Conservation (phyloP, 2,797 vertebrate species). For the Syncerus caffer region DNA sequence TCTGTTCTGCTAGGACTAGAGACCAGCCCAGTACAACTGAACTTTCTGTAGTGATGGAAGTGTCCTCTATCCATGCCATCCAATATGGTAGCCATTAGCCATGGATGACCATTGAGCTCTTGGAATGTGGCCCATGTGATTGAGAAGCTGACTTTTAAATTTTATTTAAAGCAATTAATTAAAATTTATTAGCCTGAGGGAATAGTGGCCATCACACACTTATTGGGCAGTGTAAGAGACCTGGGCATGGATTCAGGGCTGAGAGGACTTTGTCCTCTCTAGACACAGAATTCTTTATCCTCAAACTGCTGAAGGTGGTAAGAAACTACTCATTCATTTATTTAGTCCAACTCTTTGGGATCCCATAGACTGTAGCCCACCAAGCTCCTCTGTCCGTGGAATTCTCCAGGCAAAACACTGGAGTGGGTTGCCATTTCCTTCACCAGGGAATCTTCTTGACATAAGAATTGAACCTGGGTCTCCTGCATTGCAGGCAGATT, state of each 20-base stretch:
- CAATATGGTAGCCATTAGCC: neutral
- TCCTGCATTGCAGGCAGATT: neutral
- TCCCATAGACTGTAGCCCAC: neutral
- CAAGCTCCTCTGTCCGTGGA: neutral
- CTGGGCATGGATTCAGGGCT: neutral
- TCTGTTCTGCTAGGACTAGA: neutral
- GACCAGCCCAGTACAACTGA: neutral
- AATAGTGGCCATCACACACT: neutral
- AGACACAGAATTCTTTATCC: neutral
- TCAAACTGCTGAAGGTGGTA: neutral
- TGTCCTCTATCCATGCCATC: neutral
- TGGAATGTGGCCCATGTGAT: neutral
- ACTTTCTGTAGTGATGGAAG: neutral
- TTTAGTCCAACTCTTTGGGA: neutral
- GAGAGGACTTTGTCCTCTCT: neutral
- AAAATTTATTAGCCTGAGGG: neutral
- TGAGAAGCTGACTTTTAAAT: neutral
- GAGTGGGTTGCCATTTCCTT: neutral
- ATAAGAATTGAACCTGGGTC: neutral
- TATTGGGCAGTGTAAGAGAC: neutral
- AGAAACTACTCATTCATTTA: neutral
- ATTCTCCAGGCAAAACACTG: neutral
- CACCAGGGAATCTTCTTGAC: neutral
- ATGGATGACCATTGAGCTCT: neutral
- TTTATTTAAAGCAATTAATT: slow-evolving; percentile 6